These are phyloP conservation scores for Malthinus flaveolus DNA, from an alignment of 2,888 invertebrate genomes.

Conservation along the genomic window DNA sequence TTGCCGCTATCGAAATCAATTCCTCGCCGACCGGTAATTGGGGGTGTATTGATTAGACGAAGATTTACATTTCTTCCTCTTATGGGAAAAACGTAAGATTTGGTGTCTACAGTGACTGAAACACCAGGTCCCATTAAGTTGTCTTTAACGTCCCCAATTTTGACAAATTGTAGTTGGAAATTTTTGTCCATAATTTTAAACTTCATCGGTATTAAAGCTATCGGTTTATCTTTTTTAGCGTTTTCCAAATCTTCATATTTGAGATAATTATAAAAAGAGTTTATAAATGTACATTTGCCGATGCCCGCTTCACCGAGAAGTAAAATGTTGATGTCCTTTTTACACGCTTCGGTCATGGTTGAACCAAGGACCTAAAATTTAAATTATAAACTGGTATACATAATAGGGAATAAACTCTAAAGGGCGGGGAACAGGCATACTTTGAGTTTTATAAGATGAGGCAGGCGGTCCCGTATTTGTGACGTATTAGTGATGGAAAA, in stretches of 20 bases:
- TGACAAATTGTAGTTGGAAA: slow-evolving; percentile 15
- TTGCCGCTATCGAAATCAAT: slow-evolving; percentile 38
- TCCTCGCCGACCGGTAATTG: slow-evolving; percentile 39
- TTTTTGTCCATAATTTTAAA: slow-evolving; percentile 30
- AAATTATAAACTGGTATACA: too few relatives aligned
- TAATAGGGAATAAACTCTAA: too few relatives aligned
- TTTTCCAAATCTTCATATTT: slow-evolving; percentile 29
- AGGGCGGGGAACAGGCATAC: too few relatives aligned
- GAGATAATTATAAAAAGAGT: slow-evolving; percentile 43
- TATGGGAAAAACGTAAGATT: background rate
- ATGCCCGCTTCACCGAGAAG: slow-evolving; percentile 44
- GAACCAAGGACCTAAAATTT: too few relatives aligned
- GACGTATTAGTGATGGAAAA: too few relatives aligned
- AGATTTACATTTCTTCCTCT: background rate
- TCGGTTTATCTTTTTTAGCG: slow-evolving; percentile 15
- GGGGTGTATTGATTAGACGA: slow-evolving; percentile 26
- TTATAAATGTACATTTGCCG: slow-evolving; percentile 47
- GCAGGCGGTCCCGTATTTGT: too few relatives aligned
- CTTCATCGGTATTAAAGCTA: slow-evolving; percentile 27
- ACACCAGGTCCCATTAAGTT: slow-evolving; percentile 23
- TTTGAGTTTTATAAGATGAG: too few relatives aligned
- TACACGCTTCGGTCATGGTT: too few relatives aligned
- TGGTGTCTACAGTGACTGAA: slow-evolving; percentile 23
- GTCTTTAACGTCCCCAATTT: slow-evolving; percentile 24
- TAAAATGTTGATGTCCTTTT: slow-evolving; percentile 40